These are phyloP conservation scores for Pollenia labialis DNA, from an alignment of 2,888 invertebrate species.

Conservation along the genomic window DNA sequence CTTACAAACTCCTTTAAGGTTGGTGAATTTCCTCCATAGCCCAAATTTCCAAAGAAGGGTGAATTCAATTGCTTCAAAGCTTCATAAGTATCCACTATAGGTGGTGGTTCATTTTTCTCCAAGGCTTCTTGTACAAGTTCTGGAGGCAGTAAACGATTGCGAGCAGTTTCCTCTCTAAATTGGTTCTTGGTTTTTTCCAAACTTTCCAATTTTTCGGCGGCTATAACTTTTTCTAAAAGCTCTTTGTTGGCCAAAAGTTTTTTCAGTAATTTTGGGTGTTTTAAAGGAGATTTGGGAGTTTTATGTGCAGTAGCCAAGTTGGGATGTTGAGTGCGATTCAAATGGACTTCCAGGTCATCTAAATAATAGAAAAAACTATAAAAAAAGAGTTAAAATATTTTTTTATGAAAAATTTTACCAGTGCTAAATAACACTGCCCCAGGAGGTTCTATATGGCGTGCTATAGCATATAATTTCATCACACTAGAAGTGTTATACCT, in stretches of 20 bases:
- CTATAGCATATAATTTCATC: conserved; percentile 87
- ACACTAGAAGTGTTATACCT: conserved; percentile 89
- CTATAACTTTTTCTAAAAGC: conserved; percentile 78
- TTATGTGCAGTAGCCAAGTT: conserved; percentile 66
- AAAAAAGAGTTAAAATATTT: no score
- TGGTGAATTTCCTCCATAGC: conserved; percentile 70
- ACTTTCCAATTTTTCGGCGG: conserved; percentile 70
- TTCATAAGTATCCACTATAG: conserved; percentile 55
- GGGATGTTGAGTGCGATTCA: conserved; percentile 83
- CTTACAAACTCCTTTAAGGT: conserved; percentile 78
- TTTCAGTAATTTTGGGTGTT: conserved; percentile 84
- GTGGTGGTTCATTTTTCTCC: conserved; percentile 76
- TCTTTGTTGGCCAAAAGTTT: conserved; percentile 81
- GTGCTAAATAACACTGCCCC: conserved; percentile 90
- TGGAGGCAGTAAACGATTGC: conserved; percentile 75
- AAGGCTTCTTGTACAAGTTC: conserved; percentile 76
- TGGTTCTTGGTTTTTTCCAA: conserved; percentile 66
- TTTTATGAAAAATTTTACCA: conserved; percentile 81
- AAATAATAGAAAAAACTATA: neutral
- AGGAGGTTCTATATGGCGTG: conserved; percentile 88
- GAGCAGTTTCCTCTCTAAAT: conserved; percentile 72
- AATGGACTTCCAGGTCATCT: conserved; percentile 82
- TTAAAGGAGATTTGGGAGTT: conserved; percentile 80
- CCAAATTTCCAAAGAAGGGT: conserved; percentile 72
- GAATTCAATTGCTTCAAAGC: conserved; percentile 73